Evolutionary conservation across 1,140 invertebrate species (phyloP), one percentile per base, ranked within the genome.

Genomic region (Drosophila ercepeae): DNA sequence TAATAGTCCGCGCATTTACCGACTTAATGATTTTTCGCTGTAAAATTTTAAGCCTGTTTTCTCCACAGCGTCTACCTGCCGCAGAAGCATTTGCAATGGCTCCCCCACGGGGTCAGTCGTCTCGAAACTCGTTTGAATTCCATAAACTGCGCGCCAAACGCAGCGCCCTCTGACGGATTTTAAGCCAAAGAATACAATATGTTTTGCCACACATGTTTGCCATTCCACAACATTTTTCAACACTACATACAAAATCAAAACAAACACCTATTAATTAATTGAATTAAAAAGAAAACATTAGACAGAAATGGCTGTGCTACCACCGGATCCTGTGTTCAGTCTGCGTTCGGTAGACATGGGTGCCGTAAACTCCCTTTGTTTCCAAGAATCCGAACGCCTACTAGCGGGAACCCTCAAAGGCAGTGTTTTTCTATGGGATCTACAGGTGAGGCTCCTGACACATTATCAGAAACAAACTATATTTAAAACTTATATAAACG

Each of bases 371-470:
- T 94, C 94, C 65, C 77, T 95, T 48, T 93, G 93, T 73, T 95
- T 95, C 75, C 92, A 93, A 83, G 92, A 92, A 25, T 91, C 93
- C 53, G 93, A 95, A 89, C 93, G 94, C 89, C 92, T 95, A 77
- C 92, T 95, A 81, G 94, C 94, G 71, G 94, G 94, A 50, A 94
- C 94, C 25, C 92, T 94, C 88, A 93, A 93, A 84, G 95, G 95
- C 63, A 93, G 92, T 82, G 93, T 95, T 74, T 94, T 94, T 91
- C 93, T 95, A 86, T 95, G 94, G 94, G 94, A 95, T 91, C 92
- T 95, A 89, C 93, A 94, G 92, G 95, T 95, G 11, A 42, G 13
- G 19, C 14, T 9, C 6, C 36, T 39, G 14, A 16, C 6, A 39
- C 36, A 32, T n/a, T 6, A 39, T 39, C 36, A 39, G n/a, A 39